These are phyloP conservation scores for Cryptosula pallasiana DNA, from an alignment of 2,888 invertebrate genomes.

Conservation along the genomic window DNA sequence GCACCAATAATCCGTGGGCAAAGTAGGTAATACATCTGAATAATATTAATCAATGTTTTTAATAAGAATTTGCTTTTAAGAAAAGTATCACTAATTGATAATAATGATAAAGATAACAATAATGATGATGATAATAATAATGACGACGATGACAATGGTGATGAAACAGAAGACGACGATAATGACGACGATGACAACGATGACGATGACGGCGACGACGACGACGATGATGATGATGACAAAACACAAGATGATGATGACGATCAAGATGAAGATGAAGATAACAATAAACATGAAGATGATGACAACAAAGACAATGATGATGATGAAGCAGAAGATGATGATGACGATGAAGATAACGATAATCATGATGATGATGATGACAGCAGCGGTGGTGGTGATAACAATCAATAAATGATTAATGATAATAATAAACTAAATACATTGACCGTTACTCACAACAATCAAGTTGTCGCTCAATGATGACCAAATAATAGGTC, in stretches of 20 bases:
- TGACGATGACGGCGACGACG: conserved; percentile 24
- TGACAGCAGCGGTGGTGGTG: conserved; percentile 13
- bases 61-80: conserved; percentile 17
- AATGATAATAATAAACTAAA: too few species aligned
- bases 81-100: neutral
- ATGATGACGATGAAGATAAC: too few species aligned
- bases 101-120: conserved; percentile 25
- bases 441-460: too few species aligned
- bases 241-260: conserved; percentile 21
- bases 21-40: too few species aligned
- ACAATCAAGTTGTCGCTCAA: too few species aligned
- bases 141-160: neutral
- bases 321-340: too few species aligned
- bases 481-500: too few species aligned
- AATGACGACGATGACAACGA: conserved; percentile 23
- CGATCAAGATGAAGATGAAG: conserved; percentile 8
- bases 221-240: conserved; percentile 25
- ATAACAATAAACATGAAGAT: conserved; percentile 17
- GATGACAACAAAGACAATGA: conserved; percentile 17
- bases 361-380: conserved; percentile 20
- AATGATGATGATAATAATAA: conserved; percentile 23
- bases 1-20: too few species aligned
- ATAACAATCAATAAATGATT: too few species aligned
- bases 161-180: conserved; percentile 22
- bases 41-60: too few species aligned